Evolutionary conservation across 2,888 invertebrate genomes (phyloP), one percentile per base, ranked within the genome.

Genomic region (Mermis nigrescens): DNA sequence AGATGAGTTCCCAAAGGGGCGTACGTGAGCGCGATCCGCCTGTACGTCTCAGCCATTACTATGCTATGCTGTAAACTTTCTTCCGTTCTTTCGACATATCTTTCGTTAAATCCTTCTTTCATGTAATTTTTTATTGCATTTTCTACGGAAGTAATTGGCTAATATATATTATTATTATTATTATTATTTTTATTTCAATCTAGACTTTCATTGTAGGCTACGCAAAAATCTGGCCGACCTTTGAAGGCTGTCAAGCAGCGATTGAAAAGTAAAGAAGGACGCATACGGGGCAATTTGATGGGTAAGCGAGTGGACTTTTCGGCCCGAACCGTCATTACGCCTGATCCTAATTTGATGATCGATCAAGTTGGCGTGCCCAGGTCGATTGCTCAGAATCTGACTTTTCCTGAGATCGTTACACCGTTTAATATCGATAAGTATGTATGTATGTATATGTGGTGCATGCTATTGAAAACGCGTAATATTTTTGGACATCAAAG

Each of bases 221-320:
- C 92, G 82, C 98, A 99, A 74, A 99, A 99, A 75, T 94, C 94
- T 0, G 98, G 98, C 2, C 86, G 98, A 73, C 98, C 98, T 0
- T 76, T 99, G 7, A 99, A 99, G 78, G 92, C 98, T 0, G 80
- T 99, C 57, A 98, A 98, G 74, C 88, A 94, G 2, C 82, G 98
- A 54, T 68, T 80, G 62, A 95, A 95, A 76, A 94, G 95, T 26
- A 99, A 99, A 73, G 98, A 99, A 82, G 98, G 98, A 0, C 81
- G 98, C 69, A 95, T 99, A 69, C 81, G 98, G 76, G 98, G 98
- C 68, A 99, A 99, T 75, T 81, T 99, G 68, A 99, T 99, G 98
- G 98, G 98, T 58, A 98, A 98, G 75, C 90, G 98, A 79, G 98
- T 99, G 0, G 98, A 99, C 73, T 99, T 98, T 74, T 95, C 95